Conservation (phyloP, 1,140 invertebrate species). For the Dreissena rostriformis region DNA sequence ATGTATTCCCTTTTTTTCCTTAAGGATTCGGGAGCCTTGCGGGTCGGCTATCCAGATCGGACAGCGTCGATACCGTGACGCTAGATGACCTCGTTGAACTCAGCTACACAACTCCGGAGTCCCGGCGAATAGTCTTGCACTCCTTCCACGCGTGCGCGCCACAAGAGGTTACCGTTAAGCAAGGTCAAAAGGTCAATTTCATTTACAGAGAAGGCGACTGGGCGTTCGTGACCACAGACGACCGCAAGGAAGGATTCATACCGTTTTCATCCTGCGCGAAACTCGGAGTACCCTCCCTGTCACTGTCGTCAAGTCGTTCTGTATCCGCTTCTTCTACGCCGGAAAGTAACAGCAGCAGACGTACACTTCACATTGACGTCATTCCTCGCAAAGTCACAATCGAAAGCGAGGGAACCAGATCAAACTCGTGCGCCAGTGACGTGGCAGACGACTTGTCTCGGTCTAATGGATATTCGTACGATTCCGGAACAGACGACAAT, state of each 20-base stretch:
- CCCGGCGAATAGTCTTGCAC: slow-evolving; percentile 40
- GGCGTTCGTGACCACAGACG: slow-evolving; percentile 47
- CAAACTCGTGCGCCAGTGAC: slow-evolving; percentile 22
- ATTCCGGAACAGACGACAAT: neutral
- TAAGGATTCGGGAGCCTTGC: slow-evolving; percentile 25
- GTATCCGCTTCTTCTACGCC: neutral
- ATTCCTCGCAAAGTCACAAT: slow-evolving; percentile 8
- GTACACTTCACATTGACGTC: neutral
- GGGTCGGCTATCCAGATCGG: neutral
- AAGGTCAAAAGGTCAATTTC: slow-evolving; percentile 49
- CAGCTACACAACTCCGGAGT: slow-evolving; percentile 22
- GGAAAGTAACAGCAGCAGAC: neutral
- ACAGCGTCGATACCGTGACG: slow-evolving; percentile 9
- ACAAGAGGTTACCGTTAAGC: slow-evolving; percentile 42
- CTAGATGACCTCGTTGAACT: slow-evolving; percentile 29
- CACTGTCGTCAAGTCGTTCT: no score
- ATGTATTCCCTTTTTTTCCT: no score
- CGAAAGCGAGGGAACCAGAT: slow-evolving; percentile 30
- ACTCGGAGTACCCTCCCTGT: slow-evolving; percentile 34
- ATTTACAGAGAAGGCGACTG: slow-evolving; percentile 51
- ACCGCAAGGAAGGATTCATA: slow-evolving; percentile 48
- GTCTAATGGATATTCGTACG: slow-evolving; percentile 15
- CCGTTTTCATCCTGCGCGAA: slow-evolving; percentile 38
- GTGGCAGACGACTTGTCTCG: slow-evolving; percentile 17
- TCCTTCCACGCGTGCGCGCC: slow-evolving; percentile 11